Base-by-base conservation (phyloP, 1,140 invertebrate species). In the Drosophila subobscura region DNA sequence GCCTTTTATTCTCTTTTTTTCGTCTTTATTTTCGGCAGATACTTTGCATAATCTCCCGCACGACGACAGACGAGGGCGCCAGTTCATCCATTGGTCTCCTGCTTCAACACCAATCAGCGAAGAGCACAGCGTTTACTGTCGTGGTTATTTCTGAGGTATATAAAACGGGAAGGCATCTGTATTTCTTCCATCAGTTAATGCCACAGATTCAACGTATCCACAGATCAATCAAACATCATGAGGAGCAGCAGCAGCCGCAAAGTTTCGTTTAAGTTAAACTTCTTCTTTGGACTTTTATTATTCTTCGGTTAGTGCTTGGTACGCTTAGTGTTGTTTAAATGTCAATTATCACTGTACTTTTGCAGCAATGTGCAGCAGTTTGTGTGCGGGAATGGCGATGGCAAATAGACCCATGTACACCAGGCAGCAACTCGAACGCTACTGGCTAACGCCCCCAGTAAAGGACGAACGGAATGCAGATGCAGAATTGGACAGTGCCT, bases 401-500 rank as follows among this genome's bases (percentile, higher is more conserved):
- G 25, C 29, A 8, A 6, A 7, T 1, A 23, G 46, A 4, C 37
- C 29, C 4, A 2, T 42, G 7, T 33, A 44, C 16, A 4, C 53
- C 2, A 20, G n/a, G 1, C 2, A 51, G 12, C 54, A 67, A 5
- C 60, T 14, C 5, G 50, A 74, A 20, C 45, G 66, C 0, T 85
- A 85, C 20, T 6, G 23, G 1, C 14, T 47, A 14, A 54, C 27
- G 33, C 72, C 83, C 0, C 33, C 61, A 2, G 63, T 86, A 5
- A 5, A 44, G 0, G 66, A 86, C 22, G 83, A 86, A 27, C 65
- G 71, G 1, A 3, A 53, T 8, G 83, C 61, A n/a, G 83, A 86
- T 25, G 83, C 83, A 3, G 83, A 86, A 60, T 0, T 57, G 53
- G 83, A 88, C 42, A 64, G n/a, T 64, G 83, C 70, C 40, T 76